Percentiles rank a stretch among this genome's conserved stretches.
Conservation (phyloP, 2,888 invertebrate species). For the Auanema sp. region DNA sequence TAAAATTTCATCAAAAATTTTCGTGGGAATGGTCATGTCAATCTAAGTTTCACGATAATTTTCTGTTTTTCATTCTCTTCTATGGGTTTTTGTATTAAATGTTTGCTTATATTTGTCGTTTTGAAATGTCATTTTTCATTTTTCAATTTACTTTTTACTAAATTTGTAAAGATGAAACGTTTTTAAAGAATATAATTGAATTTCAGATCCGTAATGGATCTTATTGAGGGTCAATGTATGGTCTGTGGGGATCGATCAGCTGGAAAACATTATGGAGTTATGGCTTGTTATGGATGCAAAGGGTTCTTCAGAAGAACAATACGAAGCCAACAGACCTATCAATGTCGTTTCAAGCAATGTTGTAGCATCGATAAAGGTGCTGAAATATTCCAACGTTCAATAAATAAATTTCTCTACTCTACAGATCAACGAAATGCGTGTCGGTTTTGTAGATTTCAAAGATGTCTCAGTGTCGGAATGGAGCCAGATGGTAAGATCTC, state of each 20-base stretch:
- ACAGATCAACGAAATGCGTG: slow-evolving; percentile 61
- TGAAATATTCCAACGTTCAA: not conserved
- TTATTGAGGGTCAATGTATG: slow-evolving; percentile 40
- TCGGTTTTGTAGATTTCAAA: slow-evolving; percentile 59
- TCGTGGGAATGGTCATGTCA: no score
- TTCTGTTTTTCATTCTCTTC: no score
- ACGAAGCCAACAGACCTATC: slow-evolving; percentile 54
- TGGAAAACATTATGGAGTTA: slow-evolving; percentile 59
- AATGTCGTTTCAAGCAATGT: slow-evolving; percentile 54
- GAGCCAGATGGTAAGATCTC: slow-evolving; percentile 51
- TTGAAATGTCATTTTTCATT: not conserved
- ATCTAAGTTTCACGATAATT: no score
- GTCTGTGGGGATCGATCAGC: slow-evolving; percentile 59
- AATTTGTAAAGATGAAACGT: no score
- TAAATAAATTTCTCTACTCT: slow-evolving; percentile 12
- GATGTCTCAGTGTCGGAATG: slow-evolving; percentile 61
- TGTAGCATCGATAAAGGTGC: slow-evolving; percentile 58
- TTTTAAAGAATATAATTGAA: no score
- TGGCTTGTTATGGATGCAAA: slow-evolving; percentile 61
- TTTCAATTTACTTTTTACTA: not conserved
- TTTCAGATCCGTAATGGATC: slow-evolving; percentile 15
- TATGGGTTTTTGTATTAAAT: no score
- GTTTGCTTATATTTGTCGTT: no score
- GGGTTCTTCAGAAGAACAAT: slow-evolving; percentile 62
- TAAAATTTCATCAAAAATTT: no score